Base-by-base conservation (phyloP, 1,140 invertebrate genomes). In the Trissolcus basalis region DNA sequence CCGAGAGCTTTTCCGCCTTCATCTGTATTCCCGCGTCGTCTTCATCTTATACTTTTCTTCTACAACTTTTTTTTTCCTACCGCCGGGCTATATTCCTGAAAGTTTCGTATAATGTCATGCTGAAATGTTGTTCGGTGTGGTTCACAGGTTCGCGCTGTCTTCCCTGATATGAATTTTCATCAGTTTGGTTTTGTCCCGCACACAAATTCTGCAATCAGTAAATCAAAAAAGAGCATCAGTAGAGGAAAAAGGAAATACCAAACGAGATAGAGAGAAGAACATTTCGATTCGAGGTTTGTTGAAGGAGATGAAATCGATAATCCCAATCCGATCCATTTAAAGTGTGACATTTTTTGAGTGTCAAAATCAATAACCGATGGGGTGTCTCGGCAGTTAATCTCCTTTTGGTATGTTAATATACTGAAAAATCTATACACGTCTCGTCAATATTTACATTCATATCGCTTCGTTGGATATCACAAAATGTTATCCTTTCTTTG, bases 331-430 rank as follows among this genome's bases (percentile, higher is more conserved):
- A 27, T 27, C 19, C 45, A 32, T 49, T 56, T 49, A 27, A 35
- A 49, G 41, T 55, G 35, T 27, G 19, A 55, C 47, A 55, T 65
- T 55, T 65, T 49, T 65, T 51, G 55, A 65, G 32, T 65, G 61
- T 65, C 61, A 41, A n/a, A 41, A 7, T 4, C 8, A n/a, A 54
- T 33, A 0, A 54, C 41, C 10, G 15, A 11, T 15, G 19, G 61
- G 51, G 49, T 55, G 15, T 39, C 27, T 45, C 19, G 14, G 19
- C 41, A 64, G 50, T 64, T 47, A 47, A 64, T 64, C 60, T 50
- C 41, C 33, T 49, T 60, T 60, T 60, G n/a, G 16, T 49, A 16
- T 11, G 11, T 35, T 47, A 12, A 35, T 10, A 16, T 49, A 36
- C 6, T 44, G 9, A 8, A 33, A 35, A 51, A 36, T 27, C 19